Percentiles rank a stretch among this genome's conserved stretches.
Evolutionary conservation across 1,140 invertebrate genomes (phyloP).

Genomic region (Bombus confusus): DNA sequence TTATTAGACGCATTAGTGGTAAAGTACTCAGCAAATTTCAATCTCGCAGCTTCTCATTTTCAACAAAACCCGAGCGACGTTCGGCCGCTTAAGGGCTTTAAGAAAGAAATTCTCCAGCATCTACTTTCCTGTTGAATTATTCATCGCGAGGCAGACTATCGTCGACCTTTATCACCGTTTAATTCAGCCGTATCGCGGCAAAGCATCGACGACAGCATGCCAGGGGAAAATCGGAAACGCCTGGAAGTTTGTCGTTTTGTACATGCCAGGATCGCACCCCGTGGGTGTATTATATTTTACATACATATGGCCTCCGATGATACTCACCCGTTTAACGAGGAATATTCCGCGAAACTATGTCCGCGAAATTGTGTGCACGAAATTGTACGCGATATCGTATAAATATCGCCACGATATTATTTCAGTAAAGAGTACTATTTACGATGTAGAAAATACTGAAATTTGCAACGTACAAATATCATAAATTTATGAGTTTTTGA

Average conservation of each 20-base stretch:
- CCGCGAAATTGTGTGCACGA: not conserved
- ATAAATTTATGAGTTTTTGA: too few species aligned
- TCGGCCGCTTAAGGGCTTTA: conserved; percentile 9
- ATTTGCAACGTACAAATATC: not conserved
- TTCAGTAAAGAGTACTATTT: not conserved
- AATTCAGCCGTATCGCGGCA: conserved; percentile 16
- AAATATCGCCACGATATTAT: not conserved
- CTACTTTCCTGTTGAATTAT: conserved; percentile 27
- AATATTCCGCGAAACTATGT: not conserved
- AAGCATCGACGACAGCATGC: conserved; percentile 35
- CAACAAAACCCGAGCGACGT: not conserved
- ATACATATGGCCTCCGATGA: conserved; percentile 31
- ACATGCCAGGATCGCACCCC: conserved; percentile 34
- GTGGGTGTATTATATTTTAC: conserved; percentile 47
- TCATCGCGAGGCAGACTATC: conserved; percentile 27
- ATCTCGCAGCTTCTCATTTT: not conserved
- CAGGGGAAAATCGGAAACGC: conserved; percentile 18
- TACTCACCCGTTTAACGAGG: not conserved
- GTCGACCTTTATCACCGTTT: conserved; percentile 31
- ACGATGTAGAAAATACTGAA: not conserved
- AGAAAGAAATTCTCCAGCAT: not conserved
- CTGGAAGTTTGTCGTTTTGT: conserved; percentile 4
- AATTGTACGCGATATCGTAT: not conserved
- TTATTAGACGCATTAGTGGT: not conserved
- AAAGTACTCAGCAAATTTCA: not conserved